Percentiles rank a stretch among this genome's conserved stretches.
These are phyloP conservation scores for Cotesia congregata DNA, from an alignment of 2,888 invertebrate genomes.

Conservation along the genomic window DNA sequence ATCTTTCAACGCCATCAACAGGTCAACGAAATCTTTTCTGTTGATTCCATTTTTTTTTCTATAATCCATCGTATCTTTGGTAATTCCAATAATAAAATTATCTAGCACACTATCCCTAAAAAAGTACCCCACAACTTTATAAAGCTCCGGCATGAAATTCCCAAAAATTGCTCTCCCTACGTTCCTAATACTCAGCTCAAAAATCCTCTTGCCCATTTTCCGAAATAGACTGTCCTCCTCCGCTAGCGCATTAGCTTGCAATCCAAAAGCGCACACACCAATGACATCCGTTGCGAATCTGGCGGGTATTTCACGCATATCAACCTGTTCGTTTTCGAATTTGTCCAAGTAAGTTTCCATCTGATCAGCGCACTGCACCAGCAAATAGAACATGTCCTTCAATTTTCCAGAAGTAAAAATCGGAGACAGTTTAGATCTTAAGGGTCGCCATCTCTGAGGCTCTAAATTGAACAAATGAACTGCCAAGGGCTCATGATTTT, in stretches of 20 bases:
- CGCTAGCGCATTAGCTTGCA: conserved; percentile 66
- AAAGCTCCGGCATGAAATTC: conserved; percentile 52
- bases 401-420: conserved; percentile 72
- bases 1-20: conserved; percentile 61
- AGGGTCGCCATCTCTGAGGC: conserved; percentile 68
- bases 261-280: conserved; percentile 69
- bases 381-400: conserved; percentile 69
- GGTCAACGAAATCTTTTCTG: conserved; percentile 69
- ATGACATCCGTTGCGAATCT: conserved; percentile 71
- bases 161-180: conserved; percentile 51
- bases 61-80: conserved; percentile 63
- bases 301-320: conserved; percentile 63
- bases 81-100: conserved; percentile 59
- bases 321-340: conserved; percentile 49
- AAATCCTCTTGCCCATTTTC: conserved; percentile 63
- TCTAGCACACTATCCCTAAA: conserved; percentile 49
- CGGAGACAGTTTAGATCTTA: conserved; percentile 69
- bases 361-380: conserved; percentile 64
- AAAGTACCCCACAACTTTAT: conserved; percentile 46
- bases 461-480: conserved; percentile 65
- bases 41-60: conserved; percentile 64
- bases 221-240: conserved; percentile 67
- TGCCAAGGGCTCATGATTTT: conserved; percentile 62
- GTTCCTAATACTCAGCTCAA: conserved; percentile 54
- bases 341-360: conserved; percentile 59